Base-by-base conservation (phyloP, 2,797 vertebrate species). In the Halcyon badia region DNA sequence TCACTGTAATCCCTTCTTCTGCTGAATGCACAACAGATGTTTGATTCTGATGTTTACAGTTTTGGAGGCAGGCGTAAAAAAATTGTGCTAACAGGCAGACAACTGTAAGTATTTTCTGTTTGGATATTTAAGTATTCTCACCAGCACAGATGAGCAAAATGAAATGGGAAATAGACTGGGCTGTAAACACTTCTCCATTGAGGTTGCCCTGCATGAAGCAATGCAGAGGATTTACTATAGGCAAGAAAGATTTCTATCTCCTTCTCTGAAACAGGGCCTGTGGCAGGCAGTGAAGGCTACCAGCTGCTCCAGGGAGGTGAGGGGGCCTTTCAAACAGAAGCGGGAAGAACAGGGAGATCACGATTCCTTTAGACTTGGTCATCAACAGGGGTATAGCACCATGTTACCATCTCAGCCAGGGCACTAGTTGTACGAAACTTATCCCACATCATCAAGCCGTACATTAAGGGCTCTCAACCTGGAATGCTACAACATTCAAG, bases 1-100 rank as follows among this genome's bases (percentile, higher is more conserved):
- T 92, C 79, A 14, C 76, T 86, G 48, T 69, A 92, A 85, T 94
- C 39, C 52, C 25, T 94, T 71, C n/a, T 71, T 25, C 62, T 89
- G 44, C 25, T 94, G 81, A 94, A 92, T 92, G 61, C 78, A 78
- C 68, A 91, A 48, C 86, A 96, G 90, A 89, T 89, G 89, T 95
- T 94, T 89, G 78, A 89, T 80, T 94, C 87, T 20, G 25, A 60
- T 92, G 85, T 96, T 96, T 94, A 89, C 69, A 61, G 39, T 86
- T 90, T 90, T 66, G 57, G 70, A 94, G 69, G n/a, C 76, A 91
- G 87, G 89, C 42, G 0, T 86, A 81, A 95, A 97, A 51, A 91
- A 65, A 37, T 58, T 78, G 51, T 90, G 65, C 73, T 90, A 79
- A 83, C 58, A 88, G 72, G 65, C 87, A 94, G 82, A 51, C 76